Base-by-base conservation (phyloP, 2,113 vertebrate genomes). In the Taurulus bubalis region DNA sequence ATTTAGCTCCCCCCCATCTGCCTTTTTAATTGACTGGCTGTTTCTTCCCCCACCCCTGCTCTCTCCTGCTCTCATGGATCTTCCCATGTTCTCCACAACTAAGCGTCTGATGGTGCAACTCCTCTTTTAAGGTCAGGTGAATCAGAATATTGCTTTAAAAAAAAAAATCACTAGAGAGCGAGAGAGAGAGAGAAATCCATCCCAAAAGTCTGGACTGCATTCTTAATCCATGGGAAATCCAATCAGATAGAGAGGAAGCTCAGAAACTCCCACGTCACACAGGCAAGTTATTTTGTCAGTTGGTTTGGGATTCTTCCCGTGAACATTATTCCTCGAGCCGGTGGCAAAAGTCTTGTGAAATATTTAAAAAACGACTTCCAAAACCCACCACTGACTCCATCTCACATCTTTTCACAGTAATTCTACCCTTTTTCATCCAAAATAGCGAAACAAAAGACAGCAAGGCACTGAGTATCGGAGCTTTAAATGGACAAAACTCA, bases 21-120 rank as follows among this genome's bases (percentile, higher is more conserved):
- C 45, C 59, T 69, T 84, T 80, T 77, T 82, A 86, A 85, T 83
- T 83, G 76, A 82, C 74, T 82, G 51, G 6, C 56, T 70, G 63
- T 28, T 38, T 58, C 69, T 40, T 4, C 8, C 28, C 34, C 6
- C 24, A 2, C 34, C 6, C 22, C 2, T 40, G 28, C 71, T 77
- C 75, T 77, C 36, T 69, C 49, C 8, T 20, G 36, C 68, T 70
- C 73, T 38, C 26, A 38, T 36, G 55, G 40, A 42, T 58, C 76
- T 69, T 73, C 75, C 49, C 74, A 71, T 82, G 77, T 83, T 71
- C 28, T 74, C 68, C 62, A 77, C 71, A 65, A 45, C n/a, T 55
- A 70, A 74, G 10, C 15, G 1, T 81, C 55, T 53, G 68, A 81
- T 28, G 24, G 34, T 77, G 56, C 34, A 14, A 53, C 73, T 83